phyloP scores from a whole-genome alignment of 1,140 invertebrate species.

The Coelopa frigida region DNA sequence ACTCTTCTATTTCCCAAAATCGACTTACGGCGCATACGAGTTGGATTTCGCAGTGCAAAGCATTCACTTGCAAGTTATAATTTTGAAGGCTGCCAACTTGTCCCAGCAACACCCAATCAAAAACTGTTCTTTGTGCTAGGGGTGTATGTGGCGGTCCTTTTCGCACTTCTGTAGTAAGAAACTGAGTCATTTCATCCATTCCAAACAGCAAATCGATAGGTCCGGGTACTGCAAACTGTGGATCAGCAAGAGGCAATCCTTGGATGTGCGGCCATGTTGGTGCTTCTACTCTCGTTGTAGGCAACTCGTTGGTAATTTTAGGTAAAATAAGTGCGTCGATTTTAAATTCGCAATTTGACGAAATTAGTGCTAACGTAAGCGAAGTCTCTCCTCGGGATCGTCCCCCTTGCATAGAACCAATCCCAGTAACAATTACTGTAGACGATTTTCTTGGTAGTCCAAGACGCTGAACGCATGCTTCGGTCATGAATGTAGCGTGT shows the following conservation, averaged over 20 bases:
- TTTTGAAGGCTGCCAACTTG: neutral
- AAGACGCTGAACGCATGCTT: neutral
- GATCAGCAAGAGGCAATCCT: neutral
- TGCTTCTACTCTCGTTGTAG: neutral
- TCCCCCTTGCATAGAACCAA: neutral
- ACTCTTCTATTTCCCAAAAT: no score
- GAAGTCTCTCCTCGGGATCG: neutral
- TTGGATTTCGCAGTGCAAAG: no score
- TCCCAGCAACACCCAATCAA: slow-evolving; percentile 5
- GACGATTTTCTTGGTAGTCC: no score
- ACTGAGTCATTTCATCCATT: slow-evolving; percentile 6
- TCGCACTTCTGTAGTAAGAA: neutral
- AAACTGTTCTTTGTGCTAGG: neutral
- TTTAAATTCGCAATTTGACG: neutral
- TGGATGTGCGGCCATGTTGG: neutral
- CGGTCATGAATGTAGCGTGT: no score
- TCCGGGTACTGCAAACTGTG: neutral
- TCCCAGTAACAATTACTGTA: neutral
- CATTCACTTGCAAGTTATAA: no score
- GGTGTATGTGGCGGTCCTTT: slow-evolving; percentile 3
- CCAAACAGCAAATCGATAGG: neutral
- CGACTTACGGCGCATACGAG: no score
- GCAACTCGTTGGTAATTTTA: slow-evolving; percentile 5
- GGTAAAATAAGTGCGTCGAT: slow-evolving; percentile 1
- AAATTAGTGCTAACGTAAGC: neutral